phyloP scores from a whole-genome alignment of 2,888 invertebrate species.

The Apodemia mormo region DNA sequence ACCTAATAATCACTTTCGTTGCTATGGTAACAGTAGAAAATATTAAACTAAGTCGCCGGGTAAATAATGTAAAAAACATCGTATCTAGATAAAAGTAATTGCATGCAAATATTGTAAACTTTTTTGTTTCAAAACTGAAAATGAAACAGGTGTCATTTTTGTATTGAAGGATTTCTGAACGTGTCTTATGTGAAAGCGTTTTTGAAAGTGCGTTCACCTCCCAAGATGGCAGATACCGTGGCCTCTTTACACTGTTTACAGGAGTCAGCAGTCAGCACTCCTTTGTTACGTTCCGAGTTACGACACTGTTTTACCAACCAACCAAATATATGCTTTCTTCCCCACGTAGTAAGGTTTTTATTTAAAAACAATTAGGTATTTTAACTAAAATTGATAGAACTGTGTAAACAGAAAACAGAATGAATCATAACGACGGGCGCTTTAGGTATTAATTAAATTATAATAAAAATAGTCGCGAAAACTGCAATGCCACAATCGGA shows the following conservation, averaged over 20 bases:
- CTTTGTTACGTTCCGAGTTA: slow-evolving; percentile 5
- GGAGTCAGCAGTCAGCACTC: slow-evolving; percentile 19
- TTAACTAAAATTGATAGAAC: not conserved
- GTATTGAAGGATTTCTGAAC: not conserved
- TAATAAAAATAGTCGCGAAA: not conserved
- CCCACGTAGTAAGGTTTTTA: not conserved
- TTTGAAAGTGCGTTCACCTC: slow-evolving; percentile 35
- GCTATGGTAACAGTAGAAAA: no score
- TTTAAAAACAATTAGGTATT: not conserved
- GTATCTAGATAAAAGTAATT: no score
- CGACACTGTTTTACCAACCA: not conserved
- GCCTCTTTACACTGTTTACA: slow-evolving; percentile 29
- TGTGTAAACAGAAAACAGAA: slow-evolving; percentile 2
- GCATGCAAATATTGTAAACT: no score
- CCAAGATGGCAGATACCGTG: slow-evolving; percentile 30
- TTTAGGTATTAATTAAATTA: not conserved
- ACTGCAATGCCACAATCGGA: not conserved
- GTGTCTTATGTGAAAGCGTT: slow-evolving; percentile 23
- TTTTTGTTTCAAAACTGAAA: no score
- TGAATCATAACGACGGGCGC: not conserved
- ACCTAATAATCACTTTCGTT: no score
- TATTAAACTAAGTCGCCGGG: no score
- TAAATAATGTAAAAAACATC: no score
- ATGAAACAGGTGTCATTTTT: slow-evolving; percentile 3
- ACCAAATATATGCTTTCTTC: not conserved